Conservation (phyloP, 1,140 invertebrate genomes). For the Cheumatopsyche charites region DNA sequence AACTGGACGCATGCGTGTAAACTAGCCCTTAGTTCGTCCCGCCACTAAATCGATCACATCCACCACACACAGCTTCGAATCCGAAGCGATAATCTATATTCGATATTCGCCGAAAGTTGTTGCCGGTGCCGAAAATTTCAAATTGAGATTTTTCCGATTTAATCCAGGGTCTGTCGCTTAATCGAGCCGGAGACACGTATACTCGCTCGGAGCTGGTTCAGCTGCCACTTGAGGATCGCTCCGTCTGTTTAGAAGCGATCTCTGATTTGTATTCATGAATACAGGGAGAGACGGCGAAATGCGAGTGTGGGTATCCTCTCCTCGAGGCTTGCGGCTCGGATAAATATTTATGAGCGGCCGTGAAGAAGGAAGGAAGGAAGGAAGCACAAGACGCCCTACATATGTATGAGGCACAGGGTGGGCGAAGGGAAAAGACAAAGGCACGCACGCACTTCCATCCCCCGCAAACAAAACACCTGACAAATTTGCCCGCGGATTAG, state of each 20-base stretch:
- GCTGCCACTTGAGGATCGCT: constrained; percentile 33
- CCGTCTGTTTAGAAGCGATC: constrained; percentile 33
- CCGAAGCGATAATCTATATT: too few relatives aligned
- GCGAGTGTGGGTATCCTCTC: constrained; percentile 28
- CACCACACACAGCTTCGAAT: too few relatives aligned
- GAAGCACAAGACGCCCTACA: constrained; percentile 13
- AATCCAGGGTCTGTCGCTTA: not conserved
- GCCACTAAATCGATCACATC: too few relatives aligned
- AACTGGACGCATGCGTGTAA: too few relatives aligned
- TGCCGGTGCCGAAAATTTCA: too few relatives aligned
- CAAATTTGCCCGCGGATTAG: constrained; percentile 35
- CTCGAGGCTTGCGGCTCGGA: constrained; percentile 31
- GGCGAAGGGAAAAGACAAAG: constrained; percentile 22
- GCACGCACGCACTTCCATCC: not conserved
- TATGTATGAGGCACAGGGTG: constrained; percentile 21
- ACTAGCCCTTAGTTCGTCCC: too few relatives aligned
- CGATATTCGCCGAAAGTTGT: too few relatives aligned
- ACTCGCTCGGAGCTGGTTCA: not conserved
- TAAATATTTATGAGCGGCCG: constrained; percentile 35
- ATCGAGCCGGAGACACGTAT: not conserved
- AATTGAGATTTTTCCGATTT: constrained; percentile 2
- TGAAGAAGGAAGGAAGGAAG: constrained; percentile 29
- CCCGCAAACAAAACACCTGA: constrained; percentile 36
- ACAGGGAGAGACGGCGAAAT: not conserved
- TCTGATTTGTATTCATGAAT: constrained; percentile 41